A percentile compares a stretch with the other conserved stretches of the same genome.
Evolutionary conservation across 2,113 vertebrate genomes (phyloP).

Genomic region (Neogale vison): DNA sequence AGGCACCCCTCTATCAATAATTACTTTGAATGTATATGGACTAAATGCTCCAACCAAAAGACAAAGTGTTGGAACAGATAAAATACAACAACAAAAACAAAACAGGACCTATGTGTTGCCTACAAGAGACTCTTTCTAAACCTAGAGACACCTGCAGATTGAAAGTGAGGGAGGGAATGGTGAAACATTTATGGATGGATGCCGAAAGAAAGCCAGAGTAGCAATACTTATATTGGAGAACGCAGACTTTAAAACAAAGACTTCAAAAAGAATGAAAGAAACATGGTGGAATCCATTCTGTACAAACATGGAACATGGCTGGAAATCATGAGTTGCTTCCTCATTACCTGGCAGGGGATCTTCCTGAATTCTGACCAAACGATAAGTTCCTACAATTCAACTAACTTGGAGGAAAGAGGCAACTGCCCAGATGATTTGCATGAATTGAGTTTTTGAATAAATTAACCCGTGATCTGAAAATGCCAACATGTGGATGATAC

Average conservation of each 20-base stretch:
- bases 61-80: too few relatives aligned
- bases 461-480: neutral
- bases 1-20: too few relatives aligned
- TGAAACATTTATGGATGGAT: neutral
- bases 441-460: neutral
- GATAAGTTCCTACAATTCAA: neutral
- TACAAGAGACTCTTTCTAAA: neutral
- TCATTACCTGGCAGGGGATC: neutral
- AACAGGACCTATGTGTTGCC: too few relatives aligned
- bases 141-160: neutral
- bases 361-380: neutral
- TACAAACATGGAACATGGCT: neutral
- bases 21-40: too few relatives aligned
- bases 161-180: neutral
- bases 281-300: neutral
- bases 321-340: neutral
- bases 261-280: neutral
- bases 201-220: neutral
- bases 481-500: accelerated
- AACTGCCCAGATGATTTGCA: neutral
- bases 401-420: neutral
- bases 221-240: neutral
- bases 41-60: too few relatives aligned
- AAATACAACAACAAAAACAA: too few relatives aligned
- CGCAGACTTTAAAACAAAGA: neutral